Conservation (phyloP, 2,888 invertebrate genomes). For the Notodonta ziczac region DNA sequence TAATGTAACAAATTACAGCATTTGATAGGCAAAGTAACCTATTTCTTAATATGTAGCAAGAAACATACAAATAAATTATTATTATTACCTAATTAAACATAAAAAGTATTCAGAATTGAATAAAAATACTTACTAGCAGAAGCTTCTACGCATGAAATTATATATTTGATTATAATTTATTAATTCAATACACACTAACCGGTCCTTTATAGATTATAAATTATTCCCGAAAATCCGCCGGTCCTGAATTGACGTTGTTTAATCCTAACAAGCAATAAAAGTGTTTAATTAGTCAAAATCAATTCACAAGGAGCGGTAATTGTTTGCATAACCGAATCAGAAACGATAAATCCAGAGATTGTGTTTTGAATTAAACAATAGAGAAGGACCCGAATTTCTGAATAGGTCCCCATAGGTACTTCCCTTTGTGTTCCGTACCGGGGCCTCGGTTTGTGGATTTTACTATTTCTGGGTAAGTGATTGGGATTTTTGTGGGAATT, state of each 20-base stretch:
- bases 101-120: no score
- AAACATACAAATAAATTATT: no score
- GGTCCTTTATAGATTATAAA: conserved; percentile 28
- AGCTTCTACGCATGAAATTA: background rate
- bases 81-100: no score
- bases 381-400: conserved; percentile 44
- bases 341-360: conserved; percentile 57
- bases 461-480: conserved; percentile 6
- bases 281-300: conserved; percentile 68
- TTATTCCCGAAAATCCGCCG: conserved; percentile 26
- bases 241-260: conserved; percentile 15
- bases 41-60: no score
- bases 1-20: no score
- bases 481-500: conserved; percentile 1
- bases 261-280: conserved; percentile 52
- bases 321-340: conserved; percentile 54
- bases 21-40: no score
- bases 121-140: background rate
- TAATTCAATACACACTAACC: conserved; percentile 13
- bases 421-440: conserved; percentile 26
- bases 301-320: conserved; percentile 57
- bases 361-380: conserved; percentile 64
- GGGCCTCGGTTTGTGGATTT: background rate
- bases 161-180: no score
- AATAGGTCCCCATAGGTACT: conserved; percentile 32